These are phyloP conservation scores for Sinohyriopsis cumingii DNA, from an alignment of 2,888 invertebrate species.

Conservation along the genomic window DNA sequence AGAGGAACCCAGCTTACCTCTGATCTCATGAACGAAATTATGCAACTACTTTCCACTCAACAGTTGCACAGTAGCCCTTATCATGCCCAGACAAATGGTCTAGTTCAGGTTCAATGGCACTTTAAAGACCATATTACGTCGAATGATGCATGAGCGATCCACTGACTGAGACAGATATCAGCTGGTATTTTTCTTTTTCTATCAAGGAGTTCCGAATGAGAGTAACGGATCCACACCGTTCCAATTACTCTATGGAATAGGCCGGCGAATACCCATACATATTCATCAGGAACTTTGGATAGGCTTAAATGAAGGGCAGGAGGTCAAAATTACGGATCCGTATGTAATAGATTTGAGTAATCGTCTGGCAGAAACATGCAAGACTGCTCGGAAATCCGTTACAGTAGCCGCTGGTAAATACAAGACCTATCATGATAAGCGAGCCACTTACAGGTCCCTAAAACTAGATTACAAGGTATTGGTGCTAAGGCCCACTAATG, in stretches of 20 bases:
- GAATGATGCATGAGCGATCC: conserved; percentile 22
- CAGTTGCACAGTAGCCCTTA: conserved; percentile 1
- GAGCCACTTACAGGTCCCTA: conserved; percentile 16
- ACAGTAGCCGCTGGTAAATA: no score
- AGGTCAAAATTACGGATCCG: no score
- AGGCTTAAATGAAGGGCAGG: conserved; percentile 1
- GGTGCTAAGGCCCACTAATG: conserved; percentile 40
- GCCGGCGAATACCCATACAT: conserved; percentile 15
- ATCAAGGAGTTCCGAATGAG: conserved; percentile 31
- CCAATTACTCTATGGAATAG: conserved; percentile 25
- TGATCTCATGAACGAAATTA: conserved; percentile 5
- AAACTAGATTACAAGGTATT: conserved; percentile 31
- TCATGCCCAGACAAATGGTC: conserved; percentile 19
- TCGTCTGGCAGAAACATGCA: conserved; percentile 19
- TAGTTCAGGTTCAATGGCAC: conserved; percentile 40
- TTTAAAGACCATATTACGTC: conserved; percentile 37
- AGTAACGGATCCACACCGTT: conserved; percentile 28
- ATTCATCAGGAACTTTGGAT: conserved; percentile 20
- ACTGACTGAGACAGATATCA: conserved; percentile 39
- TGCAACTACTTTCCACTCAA: background rate
- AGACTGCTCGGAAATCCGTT: conserved; percentile 19
- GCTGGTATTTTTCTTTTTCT: conserved; percentile 29
- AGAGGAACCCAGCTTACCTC: conserved; percentile 9
- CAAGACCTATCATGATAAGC: conserved; percentile 33
- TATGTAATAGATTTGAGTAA: no score